Base-by-base conservation (phyloP, 2,113 vertebrate species). In the Leiothrix lutea region DNA sequence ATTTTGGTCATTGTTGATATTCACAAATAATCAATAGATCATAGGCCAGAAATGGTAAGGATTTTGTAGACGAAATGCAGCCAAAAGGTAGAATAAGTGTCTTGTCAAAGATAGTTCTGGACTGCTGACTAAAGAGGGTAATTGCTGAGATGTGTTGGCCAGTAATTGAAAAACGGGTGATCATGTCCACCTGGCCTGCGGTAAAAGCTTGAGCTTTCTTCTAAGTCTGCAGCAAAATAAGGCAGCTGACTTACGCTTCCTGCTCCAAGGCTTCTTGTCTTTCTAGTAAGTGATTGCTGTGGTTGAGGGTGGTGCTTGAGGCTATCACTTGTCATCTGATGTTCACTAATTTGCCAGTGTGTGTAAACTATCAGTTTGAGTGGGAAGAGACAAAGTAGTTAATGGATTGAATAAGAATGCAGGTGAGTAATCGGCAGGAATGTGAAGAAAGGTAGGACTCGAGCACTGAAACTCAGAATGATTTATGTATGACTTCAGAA, bases 351-450 rank as follows among this genome's bases (percentile, higher is more conserved):
- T 90, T 80, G 88, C 86, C 29, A 69, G 0, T 45, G 66, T 85
- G 45, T 69, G 26, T 53, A 51, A 95, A 65, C 61, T 78, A 15
- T 33, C 69, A 69, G 1, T 96, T 81, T 92, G 92, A 95, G 94
- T 94, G 86, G 91, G 94, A 94, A 90, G 95, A 64, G 29, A 69
- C 65, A 45, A 60, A 70, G 54, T 26, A 65, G 35, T 88, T 71
- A 86, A 29, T 80, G 51, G n/a, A 56, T 86, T 44, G 35, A 31
- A 78, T 90, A 77, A 62, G 51, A 61, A 17, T 12, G 44, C 44
- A 29, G 6, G 13, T 90, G 50, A 67, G 42, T 88, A 62, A 70
- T 73, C 80, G 71, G 23, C 56, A 66, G 36, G 45, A 81, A 14
- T 45, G 22, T 36, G 44, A 75, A 54, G 57, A 65, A 82, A 35